A percentile compares a stretch with the other conserved stretches of the same genome.
These are phyloP conservation scores for Cataglyphis rosenhaueri DNA, from an alignment of 2,888 invertebrate genomes.

Conservation along the genomic window DNA sequence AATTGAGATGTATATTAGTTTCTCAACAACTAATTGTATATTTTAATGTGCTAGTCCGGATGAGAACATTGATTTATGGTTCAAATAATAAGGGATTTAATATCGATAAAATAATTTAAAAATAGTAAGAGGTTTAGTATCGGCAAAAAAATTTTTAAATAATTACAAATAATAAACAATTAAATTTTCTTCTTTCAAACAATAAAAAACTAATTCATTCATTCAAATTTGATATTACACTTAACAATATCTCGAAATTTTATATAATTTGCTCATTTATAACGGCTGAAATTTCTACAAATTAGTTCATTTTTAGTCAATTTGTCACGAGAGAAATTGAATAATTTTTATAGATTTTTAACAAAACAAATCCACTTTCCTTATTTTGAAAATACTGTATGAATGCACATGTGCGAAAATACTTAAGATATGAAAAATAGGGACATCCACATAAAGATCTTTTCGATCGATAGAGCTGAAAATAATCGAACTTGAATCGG, in stretches of 20 bases:
- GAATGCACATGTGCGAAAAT: neutral
- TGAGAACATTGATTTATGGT: conserved; percentile 57
- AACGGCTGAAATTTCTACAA: neutral
- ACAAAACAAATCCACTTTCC: neutral
- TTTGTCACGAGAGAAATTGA: neutral
- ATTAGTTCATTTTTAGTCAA: neutral
- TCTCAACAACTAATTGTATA: conserved; percentile 60
- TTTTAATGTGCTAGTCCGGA: conserved; percentile 61
- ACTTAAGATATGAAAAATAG: conserved; percentile 4
- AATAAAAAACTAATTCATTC: neutral
- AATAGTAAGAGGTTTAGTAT: neutral
- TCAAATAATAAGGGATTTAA: neutral
- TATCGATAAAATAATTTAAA: too few species aligned
- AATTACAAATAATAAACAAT: neutral
- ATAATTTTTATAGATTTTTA: neutral
- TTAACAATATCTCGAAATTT: conserved; percentile 3
- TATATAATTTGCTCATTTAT: neutral
- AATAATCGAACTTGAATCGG: conserved; percentile 37
- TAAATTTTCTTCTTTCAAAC: neutral
- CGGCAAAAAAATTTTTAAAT: neutral
- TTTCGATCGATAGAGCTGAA: neutral
- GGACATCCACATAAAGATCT: neutral
- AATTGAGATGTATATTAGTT: too few species aligned
- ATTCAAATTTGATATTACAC: neutral
- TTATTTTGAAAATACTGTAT: neutral